phyloP scores from a whole-genome alignment of 2,113 vertebrate species.

The Isichthys henryi region DNA sequence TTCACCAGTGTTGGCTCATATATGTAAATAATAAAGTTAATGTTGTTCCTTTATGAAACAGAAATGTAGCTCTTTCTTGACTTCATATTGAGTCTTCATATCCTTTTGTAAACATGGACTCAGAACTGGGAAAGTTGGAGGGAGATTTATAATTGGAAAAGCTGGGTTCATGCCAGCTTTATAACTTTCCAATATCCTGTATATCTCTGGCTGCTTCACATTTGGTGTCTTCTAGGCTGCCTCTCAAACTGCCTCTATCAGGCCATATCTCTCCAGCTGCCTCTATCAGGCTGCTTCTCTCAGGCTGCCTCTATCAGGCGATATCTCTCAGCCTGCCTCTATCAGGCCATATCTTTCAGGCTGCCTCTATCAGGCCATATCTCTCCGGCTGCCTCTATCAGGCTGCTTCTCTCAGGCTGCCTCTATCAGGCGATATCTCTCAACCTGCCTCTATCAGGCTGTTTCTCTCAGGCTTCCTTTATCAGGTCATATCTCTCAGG shows the following conservation, averaged over 20 bases:
- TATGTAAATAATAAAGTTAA: slow-evolving; percentile 1
- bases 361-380: not conserved
- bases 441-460: not conserved
- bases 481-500: not conserved
- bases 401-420: not conserved
- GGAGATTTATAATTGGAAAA: not conserved
- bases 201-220: not conserved
- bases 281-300: too few species aligned
- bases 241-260: not conserved
- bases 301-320: too few species aligned
- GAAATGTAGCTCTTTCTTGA: not conserved
- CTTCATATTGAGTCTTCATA: not conserved
- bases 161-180: not conserved
- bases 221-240: not conserved
- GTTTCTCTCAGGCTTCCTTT: not conserved
- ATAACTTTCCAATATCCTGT: not conserved
- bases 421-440: not conserved
- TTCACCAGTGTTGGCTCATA: not conserved
- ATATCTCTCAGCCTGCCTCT: not conserved
- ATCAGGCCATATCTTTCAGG: not conserved
- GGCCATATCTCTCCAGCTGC: not conserved
- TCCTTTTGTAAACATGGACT: not conserved
- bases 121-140: not conserved
- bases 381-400: not conserved
- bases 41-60: not conserved